Conservation (phyloP, 1,140 invertebrate species). For the Drosophila lowei region DNA sequence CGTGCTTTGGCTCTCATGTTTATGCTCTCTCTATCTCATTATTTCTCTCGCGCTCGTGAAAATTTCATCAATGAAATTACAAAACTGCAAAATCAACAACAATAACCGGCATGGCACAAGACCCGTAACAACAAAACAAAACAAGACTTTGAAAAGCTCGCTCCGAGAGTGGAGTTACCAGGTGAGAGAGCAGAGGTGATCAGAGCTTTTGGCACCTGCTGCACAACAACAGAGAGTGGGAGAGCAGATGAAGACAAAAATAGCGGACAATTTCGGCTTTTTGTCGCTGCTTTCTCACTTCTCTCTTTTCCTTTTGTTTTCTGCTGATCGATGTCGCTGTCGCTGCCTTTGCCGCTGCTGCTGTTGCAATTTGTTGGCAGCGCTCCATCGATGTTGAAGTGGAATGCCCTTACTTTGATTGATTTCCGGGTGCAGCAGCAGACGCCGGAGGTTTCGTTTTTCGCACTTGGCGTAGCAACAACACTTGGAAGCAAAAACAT, state of each 20-base stretch:
- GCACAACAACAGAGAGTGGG: constrained; percentile 33
- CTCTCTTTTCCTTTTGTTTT: constrained; percentile 19
- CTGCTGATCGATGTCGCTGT: constrained; percentile 10
- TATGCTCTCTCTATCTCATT: background rate
- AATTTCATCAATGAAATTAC: constrained; percentile 76
- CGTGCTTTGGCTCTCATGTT: background rate
- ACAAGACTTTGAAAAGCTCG: constrained; percentile 63
- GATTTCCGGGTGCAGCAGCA: constrained; percentile 59
- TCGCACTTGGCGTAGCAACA: constrained; percentile 13
- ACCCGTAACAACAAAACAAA: constrained; percentile 55
- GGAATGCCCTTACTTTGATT: constrained; percentile 71
- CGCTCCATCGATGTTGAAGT: constrained; percentile 54
- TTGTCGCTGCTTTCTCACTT: constrained; percentile 14
- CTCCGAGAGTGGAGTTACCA: background rate
- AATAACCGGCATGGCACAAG: constrained; percentile 69
- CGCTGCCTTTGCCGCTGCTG: constrained; percentile 23
- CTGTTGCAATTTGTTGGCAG: constrained; percentile 58
- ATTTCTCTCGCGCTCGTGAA: constrained; percentile 12
- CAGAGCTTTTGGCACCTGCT: constrained; percentile 67
- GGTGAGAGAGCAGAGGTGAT: constrained; percentile 6
- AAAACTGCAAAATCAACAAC: constrained; percentile 58
- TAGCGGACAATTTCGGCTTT: constrained; percentile 29
- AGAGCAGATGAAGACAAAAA: constrained; percentile 2
- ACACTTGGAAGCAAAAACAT: background rate
- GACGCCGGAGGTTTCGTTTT: constrained; percentile 47